Evolutionary conservation across 2,113 vertebrate species (phyloP), one percentile per base, ranked within the genome.

Genomic region (Anhinga rufa): DNA sequence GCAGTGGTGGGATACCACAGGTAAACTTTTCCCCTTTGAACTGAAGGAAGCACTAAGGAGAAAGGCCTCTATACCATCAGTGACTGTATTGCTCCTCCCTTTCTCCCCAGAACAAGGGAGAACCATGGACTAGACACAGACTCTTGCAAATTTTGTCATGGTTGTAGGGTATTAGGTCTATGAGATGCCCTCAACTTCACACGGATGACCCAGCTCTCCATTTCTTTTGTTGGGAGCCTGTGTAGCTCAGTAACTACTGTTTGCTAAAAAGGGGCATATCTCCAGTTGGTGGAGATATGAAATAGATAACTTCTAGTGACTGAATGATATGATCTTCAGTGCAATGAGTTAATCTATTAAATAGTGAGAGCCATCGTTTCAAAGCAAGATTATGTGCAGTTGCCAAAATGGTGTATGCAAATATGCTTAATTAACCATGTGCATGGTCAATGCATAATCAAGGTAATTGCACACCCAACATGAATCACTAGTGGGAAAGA

Each of bases 61-160:
- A 82, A 86, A 70, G 8, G 12, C 7, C 19, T 38, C 54, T 48
- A 5, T 12, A 25, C 12, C 22, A 61, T 20, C 36, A 60, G 14
- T 38, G 32, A 6, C 11, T 66, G 9, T 52, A 11, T 8, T 34
- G 24, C 36, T 74, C 12, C 12, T 79, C 18, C 15, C 26, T 64
- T 71, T 75, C 61, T 62, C 19, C 8, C 8, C 13, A n/a, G 22
- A 72, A 26, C 4, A 79, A 46, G 19, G 16, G 18, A 83, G 28
- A 81, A 25, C 0, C 0, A 31, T 51, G 20, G n/a, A 60, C 3
- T 20, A 48, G 36, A 49, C 16, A 38, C 1, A 29, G 31, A 51
- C 2, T 55, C 9, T 29, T 69, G 52, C 20, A 76, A 46, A 44
- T 29, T 38, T 69, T 78, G 24, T 19, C 28, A 22, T 64, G 12